Base-by-base conservation (phyloP, 2,113 vertebrate genomes). In the Otis tarda region DNA sequence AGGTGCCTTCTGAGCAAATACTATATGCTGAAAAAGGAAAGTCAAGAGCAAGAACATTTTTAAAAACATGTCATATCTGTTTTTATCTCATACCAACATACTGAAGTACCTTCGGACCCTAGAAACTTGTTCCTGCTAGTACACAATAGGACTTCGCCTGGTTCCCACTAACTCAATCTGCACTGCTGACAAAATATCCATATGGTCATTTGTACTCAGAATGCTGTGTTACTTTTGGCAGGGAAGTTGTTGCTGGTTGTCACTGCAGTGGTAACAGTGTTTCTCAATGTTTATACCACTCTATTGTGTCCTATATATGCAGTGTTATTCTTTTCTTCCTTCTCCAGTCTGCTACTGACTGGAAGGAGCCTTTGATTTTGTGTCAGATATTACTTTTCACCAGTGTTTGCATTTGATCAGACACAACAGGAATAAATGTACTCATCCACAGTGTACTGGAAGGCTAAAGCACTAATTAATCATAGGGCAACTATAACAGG, bases 311-410 rank as follows among this genome's bases (percentile, higher is more conserved):
- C 4, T 89, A 10, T 74, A 67, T 52, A 6, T 57, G 16, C 60
- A 89, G 56, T 0, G 0, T 61, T 77, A 57, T 55, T 86, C 35
- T 84, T 90, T 71, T 79, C 53, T 12, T 76, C 23, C 18, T 56
- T 95, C 87, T 89, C 37, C 61, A 81, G 69, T 71, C 23, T 1
- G 4, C 43, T 68, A 64, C 53, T 37, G 45, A 85, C 31, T 28
- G 28, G 57, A 89, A 82, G 33, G 4, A 71, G 41, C 33, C 16
- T 92, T 94, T 89, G 87, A 95, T 95, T 95, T 97, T 96, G 45
- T 87, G 84, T 89, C 84, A 93, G 45, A 69, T 93, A 69, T 9
- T 80, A 63, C 67, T 91, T 95, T 91, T 79, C 59, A 65, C 27
- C 22, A 47, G 50, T 53, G 53, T 83, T 89, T 79, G 63, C 35